Base-by-base conservation (phyloP, 1,140 invertebrate genomes). In the Limonius californicus region DNA sequence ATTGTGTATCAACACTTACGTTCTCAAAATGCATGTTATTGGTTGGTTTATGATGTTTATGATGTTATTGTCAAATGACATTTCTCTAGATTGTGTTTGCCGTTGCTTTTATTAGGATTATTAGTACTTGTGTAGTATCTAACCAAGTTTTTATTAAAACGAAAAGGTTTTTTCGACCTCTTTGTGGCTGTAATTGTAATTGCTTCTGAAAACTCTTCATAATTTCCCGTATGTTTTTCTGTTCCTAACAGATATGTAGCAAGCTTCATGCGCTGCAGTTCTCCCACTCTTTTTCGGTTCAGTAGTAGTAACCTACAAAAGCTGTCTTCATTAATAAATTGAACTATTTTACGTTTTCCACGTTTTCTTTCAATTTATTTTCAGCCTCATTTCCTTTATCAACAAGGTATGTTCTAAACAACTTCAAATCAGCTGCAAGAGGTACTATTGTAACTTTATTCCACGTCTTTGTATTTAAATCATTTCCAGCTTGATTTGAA, bases 361-460 rank as follows among this genome's bases (percentile, higher is more conserved):
- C 11, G 15, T 45, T 45, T 45, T 4, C 16, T 15, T 4, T 14
- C 64, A 39, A 55, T 57, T 59, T 21, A 69, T 47, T 59, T 61
- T 67, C 11, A 69, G 32, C 27, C 11, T 32, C 27, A 32, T 32
- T 32, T 6, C 27, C 53, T n/a, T n/a, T n/a, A n/a, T n/a, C n/a
- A n/a, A n/a, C n/a, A n/a, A n/a, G n/a, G n/a, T n/a, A n/a, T n/a
- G n/a, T n/a, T 62, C 57, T 70, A 9, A 71, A 47, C 15, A 65
- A 21, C 59, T 65, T 67, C 18, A 69, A 47, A 47, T 69, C 69
- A 27, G 39, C 61, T 4, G 69, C 69, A 1, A 70, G 43, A 2
- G 68, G 68, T 8, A 70, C 57, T 12, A 69, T 23, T 9, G 67
- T 69, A 2, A 70, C 39, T 53, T 65, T 67, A 39, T 70, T 69